Percentiles rank a stretch among this genome's conserved stretches.
phyloP scores from a whole-genome alignment of 2,113 vertebrate genomes.

The Prochilodus magdalenae region DNA sequence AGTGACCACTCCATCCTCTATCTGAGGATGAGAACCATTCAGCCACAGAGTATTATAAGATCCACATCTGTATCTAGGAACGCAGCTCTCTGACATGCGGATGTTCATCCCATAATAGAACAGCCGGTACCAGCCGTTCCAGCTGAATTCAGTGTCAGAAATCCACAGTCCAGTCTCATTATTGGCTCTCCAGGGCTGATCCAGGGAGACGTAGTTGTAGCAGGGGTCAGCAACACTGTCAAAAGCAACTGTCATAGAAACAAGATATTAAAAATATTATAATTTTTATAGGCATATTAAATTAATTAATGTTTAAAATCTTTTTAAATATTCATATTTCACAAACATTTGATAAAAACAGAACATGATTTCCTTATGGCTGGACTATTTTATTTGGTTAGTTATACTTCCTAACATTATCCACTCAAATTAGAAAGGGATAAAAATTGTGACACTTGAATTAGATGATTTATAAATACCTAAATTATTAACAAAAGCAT shows the following conservation, averaged over 20 bases:
- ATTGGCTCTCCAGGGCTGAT: not conserved
- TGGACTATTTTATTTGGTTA: too few species aligned
- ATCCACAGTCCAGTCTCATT: not conserved
- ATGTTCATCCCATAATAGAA: not conserved
- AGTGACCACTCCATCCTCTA: not conserved
- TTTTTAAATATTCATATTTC: too few species aligned
- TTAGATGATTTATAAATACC: too few species aligned
- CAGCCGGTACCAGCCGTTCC: not conserved
- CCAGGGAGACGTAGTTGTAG: not conserved
- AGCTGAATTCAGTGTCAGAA: not conserved
- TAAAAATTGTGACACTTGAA: too few species aligned
- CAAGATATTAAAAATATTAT: too few species aligned
- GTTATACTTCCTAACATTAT: too few species aligned
- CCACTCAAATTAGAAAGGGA: too few species aligned
- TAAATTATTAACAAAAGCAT: too few species aligned
- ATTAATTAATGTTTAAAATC: too few species aligned
- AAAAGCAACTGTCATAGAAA: not conserved
- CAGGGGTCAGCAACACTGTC: not conserved
- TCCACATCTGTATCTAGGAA: not conserved
- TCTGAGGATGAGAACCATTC: not conserved
- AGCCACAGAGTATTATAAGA: not conserved
- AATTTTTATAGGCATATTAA: too few species aligned
- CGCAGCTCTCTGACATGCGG: not conserved
- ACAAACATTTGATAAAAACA: too few species aligned
- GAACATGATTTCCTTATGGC: too few species aligned